Evolutionary conservation across 2,113 vertebrate genomes (phyloP).

Genomic region (Protobothrops flavoviridis): DNA sequence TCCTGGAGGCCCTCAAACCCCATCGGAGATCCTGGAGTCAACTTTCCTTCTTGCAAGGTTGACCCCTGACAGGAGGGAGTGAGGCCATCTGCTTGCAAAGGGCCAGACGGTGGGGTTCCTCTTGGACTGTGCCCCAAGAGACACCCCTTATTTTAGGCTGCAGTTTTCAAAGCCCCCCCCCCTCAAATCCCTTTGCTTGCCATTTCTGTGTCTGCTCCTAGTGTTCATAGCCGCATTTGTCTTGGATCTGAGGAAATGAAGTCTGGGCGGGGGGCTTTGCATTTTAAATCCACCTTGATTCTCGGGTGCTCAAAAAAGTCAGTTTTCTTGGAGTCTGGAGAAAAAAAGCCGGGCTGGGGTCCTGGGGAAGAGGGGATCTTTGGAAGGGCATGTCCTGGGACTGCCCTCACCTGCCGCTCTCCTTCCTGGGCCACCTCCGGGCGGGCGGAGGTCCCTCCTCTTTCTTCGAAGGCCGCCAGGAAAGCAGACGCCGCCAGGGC

Average conservation of each 20-base stretch:
- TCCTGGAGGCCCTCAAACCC: background rate
- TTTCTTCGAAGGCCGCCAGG: background rate
- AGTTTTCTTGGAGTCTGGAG: no score
- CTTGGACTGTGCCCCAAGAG: no score
- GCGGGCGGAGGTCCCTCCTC: background rate
- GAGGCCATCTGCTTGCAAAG: no score
- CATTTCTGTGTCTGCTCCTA: background rate
- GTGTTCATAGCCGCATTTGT: no score
- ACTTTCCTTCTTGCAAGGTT: no score
- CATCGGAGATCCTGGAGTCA: background rate
- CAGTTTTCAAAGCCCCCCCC: background rate
- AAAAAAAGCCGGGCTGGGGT: background rate
- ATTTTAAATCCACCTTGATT: no score
- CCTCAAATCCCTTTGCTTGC: background rate
- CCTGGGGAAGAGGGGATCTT: background rate
- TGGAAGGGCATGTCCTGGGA: background rate
- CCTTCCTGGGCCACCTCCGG: background rate
- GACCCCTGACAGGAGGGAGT: background rate
- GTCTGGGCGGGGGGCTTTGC: no score
- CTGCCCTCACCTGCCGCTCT: background rate
- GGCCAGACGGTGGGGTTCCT: no score
- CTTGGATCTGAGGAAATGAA: background rate
- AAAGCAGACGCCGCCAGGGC: rapidly evolving
- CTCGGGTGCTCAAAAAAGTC: no score
- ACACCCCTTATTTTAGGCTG: background rate